Evolutionary conservation across 2,113 vertebrate genomes (phyloP).

Genomic region (Onychostoma macrolepis): DNA sequence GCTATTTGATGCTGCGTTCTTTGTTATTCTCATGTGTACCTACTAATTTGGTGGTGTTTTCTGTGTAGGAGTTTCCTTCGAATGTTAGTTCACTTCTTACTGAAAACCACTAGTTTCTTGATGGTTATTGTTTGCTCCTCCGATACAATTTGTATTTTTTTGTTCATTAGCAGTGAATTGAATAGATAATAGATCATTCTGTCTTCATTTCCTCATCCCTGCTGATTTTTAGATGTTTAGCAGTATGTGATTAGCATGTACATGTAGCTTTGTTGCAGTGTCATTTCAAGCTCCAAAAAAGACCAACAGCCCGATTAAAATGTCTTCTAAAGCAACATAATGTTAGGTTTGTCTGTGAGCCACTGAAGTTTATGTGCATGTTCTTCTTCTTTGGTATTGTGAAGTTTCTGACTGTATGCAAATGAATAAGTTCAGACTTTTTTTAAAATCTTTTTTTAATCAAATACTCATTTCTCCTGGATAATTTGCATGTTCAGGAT

Average conservation of each 20-base stretch:
- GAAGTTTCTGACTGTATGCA: not conserved
- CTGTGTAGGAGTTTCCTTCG: constrained; percentile 28
- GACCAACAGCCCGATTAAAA: not conserved
- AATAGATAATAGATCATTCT: not conserved
- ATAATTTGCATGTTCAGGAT: not conserved
- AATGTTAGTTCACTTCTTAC: not conserved
- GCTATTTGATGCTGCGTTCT: not conserved
- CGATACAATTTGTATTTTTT: constrained; percentile 51
- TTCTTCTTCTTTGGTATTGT: not conserved
- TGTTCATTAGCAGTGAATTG: not conserved
- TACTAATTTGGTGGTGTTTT: not conserved
- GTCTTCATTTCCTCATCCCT: not conserved
- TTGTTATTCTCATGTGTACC: not conserved
- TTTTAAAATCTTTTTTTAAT: no score
- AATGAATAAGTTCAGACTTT: not conserved
- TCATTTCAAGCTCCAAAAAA: not conserved
- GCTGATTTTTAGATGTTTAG: not conserved
- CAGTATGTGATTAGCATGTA: not conserved
- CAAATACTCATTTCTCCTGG: not conserved
- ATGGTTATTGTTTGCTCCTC: not conserved
- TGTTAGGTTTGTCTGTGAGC: not conserved
- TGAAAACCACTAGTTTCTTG: not conserved
- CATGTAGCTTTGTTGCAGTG: not conserved
- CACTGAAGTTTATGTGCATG: not conserved
- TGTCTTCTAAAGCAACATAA: not conserved